Evolutionary conservation across 2,888 invertebrate genomes (phyloP), one percentile per base, ranked within the genome.

Genomic region (Lepetodrilus schrolli): DNA sequence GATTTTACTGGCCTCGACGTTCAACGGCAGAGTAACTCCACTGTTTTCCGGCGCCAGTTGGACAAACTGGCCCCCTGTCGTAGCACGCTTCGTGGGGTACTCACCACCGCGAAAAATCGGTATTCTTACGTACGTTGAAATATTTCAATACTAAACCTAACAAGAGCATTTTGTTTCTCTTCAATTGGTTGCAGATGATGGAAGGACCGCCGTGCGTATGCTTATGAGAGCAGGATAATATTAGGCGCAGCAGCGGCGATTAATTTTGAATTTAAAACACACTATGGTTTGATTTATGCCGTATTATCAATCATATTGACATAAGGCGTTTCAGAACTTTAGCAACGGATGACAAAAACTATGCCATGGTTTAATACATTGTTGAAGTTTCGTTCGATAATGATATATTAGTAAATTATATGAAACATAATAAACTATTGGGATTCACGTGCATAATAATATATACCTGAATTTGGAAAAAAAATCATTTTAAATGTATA

Each of bases 71-170:
- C 7, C 58, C 17, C 7, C 21, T 34, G 58, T 48, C 43, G 43
- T 30, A 58, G 30, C 58, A 58, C 30, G 58, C 58, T 58, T 30
- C 7, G 17, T 2, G 26, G 58, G 30, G 10, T 30, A 30, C 13
- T n/a, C 58, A 58, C 26, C 58, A 30, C 17, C 17, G 30, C 58
- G 26, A 30, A 34, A 58, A 58, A 58, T 58, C 58, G 23, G 58
- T 30, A 58, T 58, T 58, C 58, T 58, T 30, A 30, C 30, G 26
- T 30, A 58, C 58, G 58, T 58, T 5, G 5, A 58, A 58, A 43
- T 30, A 34, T 30, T 30, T 30, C 26, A 34, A 58, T 30, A 58
- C n/a, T n/a, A n/a, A n/a, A n/a, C n/a, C n/a, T 48, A 48, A 30
- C 30, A 30, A 34, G 26, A 17, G 26, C 17, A 58, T 58, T 58